Percentiles rank a stretch among this genome's conserved stretches.
phyloP scores from a whole-genome alignment of 2,888 invertebrate species.

The Electrophaes corylata region DNA sequence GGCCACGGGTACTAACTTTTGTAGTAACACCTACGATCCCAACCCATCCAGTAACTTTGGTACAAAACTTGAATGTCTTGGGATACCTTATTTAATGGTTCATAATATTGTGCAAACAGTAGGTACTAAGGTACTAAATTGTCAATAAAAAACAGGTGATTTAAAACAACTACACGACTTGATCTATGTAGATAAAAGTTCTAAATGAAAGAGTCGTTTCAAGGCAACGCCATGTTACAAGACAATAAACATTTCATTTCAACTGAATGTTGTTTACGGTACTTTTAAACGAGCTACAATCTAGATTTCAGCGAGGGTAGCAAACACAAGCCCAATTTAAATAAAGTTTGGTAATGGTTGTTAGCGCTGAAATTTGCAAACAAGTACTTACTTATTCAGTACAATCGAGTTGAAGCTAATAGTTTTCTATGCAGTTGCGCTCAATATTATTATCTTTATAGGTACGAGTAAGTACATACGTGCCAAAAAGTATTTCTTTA shows the following conservation, averaged over 20 bases:
- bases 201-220: conserved; percentile 26
- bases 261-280: conserved; percentile 25
- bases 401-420: not conserved
- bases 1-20: not conserved
- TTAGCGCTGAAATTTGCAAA: conserved; percentile 44
- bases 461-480: not conserved
- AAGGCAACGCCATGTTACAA: conserved; percentile 17
- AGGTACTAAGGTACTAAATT: not conserved
- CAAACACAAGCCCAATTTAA: conserved; percentile 53
- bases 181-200: conserved; percentile 19
- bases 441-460: not conserved
- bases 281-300: conserved; percentile 43
- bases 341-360: conserved; percentile 54
- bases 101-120: no score
- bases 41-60: not conserved
- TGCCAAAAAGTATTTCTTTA: not conserved
- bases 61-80: not conserved
- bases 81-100: not conserved
- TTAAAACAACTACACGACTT: not conserved
- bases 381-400: not conserved
- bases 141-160: not conserved
- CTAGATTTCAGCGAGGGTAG: conserved; percentile 44
- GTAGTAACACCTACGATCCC: not conserved
- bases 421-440: not conserved
- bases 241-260: conserved; percentile 34